phyloP scores from a whole-genome alignment of 2,797 vertebrate genomes.

The Psittacula echo region DNA sequence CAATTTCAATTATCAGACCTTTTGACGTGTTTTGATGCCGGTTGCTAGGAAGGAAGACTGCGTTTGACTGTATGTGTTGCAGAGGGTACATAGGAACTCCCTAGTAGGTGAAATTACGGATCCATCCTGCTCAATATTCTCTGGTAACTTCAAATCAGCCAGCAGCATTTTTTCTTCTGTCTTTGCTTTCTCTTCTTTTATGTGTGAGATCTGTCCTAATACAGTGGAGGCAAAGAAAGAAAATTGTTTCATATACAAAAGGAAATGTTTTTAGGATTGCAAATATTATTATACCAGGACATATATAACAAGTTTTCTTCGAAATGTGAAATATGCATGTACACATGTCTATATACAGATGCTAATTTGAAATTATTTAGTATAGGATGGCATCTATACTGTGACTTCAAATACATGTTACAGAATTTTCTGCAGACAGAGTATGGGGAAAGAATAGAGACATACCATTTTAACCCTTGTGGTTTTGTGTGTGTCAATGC shows the following conservation, averaged over 20 bases:
- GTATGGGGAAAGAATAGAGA: not conserved
- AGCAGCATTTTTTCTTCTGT: not conserved
- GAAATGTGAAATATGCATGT: not conserved
- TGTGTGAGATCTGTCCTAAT: not conserved
- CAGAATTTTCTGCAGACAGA: not conserved
- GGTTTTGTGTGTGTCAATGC: not conserved
- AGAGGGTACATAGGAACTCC: not conserved
- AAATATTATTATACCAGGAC: not conserved
- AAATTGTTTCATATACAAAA: not conserved
- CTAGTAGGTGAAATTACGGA: not conserved
- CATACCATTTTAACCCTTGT: not conserved
- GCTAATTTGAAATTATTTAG: not conserved
- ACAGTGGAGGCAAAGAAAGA: not conserved
- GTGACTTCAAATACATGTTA: not conserved
- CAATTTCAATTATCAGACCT: not conserved
- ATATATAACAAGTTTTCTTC: not conserved
- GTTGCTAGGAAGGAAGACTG: not conserved
- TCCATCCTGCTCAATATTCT: not conserved
- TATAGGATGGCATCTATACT: not conserved
- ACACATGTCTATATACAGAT: not conserved
- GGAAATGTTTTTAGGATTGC: not conserved
- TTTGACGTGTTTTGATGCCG: not conserved
- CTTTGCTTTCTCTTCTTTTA: not conserved
- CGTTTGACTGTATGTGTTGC: not conserved
- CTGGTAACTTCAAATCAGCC: not conserved